Conservation (phyloP, 2,888 invertebrate species). For the Archaeoteleia sp. region DNA sequence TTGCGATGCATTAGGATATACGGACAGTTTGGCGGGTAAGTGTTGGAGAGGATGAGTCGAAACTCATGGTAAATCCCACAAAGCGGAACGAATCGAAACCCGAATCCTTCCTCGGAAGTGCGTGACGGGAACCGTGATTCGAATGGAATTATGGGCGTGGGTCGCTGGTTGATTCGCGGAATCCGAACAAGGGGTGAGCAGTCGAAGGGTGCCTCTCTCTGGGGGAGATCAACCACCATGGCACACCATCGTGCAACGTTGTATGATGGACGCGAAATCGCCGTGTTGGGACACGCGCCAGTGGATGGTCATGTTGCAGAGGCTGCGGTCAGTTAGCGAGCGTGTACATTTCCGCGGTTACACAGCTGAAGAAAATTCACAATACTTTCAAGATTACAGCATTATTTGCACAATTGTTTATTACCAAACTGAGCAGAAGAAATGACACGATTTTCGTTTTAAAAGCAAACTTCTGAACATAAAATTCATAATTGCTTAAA, state of each 20-base stretch:
- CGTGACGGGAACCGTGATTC: constrained; percentile 11
- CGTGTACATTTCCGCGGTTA: constrained; percentile 48
- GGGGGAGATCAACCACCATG: constrained; percentile 18
- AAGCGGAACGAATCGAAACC: constrained; percentile 17
- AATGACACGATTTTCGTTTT: no score
- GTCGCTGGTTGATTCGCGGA: constrained; percentile 8
- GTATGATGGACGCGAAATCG: constrained; percentile 29
- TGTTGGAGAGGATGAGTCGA: neutral
- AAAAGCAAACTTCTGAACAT: no score
- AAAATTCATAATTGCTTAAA: no score
- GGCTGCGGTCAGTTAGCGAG: constrained; percentile 59
- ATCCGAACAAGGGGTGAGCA: constrained; percentile 5
- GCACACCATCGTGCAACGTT: constrained; percentile 22
- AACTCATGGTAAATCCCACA: constrained; percentile 3
- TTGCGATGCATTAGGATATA: neutral
- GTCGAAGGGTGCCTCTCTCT: constrained; percentile 4
- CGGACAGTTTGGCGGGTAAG: neutral
- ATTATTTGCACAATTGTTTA: no score
- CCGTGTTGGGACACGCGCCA: constrained; percentile 59
- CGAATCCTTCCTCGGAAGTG: constrained; percentile 6
- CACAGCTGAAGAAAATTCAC: neutral
- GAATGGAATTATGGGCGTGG: constrained; percentile 13
- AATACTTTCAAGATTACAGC: neutral
- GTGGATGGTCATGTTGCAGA: constrained; percentile 57
- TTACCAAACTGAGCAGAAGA: no score